Base-by-base conservation (phyloP, 1,140 invertebrate genomes). In the Chironomus tepperi region DNA sequence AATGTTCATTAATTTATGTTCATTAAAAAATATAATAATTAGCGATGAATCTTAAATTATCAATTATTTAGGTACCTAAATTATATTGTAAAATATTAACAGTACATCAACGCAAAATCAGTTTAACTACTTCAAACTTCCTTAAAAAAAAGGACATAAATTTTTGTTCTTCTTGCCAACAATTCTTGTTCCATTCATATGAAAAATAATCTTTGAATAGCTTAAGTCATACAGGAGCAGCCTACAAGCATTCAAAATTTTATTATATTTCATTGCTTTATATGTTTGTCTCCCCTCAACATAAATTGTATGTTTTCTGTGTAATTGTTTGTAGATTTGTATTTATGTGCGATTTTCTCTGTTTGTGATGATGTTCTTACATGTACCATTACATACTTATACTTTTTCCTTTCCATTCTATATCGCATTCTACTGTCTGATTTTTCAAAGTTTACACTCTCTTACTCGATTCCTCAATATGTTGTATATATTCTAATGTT, bases 241-340 rank as follows among this genome's bases (percentile, higher is more conserved):
- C 65, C 65, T 67, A 67, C 43, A 43, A n/a, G n/a, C n/a, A n/a
- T 43, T 12, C 9, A 47, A 47, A 47, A 47, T 47, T 47, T 9
- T 8, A 2, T 47, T 9, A 15, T 16, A 8, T 16, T 18, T 5
- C 2, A 3, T 67, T 16, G 5, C 65, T 67, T 7, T 19, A 10
- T 65, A 5, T 65, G 7, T 18, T 18, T 65, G 7, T 18, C 65
- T 67, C 65, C 18, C n/a, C 65, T 18, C 65, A 67, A 8, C 65
- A 67, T 67, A 67, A 67, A 67, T 67, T 67, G 65, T 67, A 67
- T 67, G 65, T 67, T n/a, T n/a, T 67, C 18, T 67, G 65, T 67
- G 65, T 67, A 67, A 67, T 67, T 67, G 65, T 67, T 67, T 67
- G 65, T 67, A 67, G 65, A 67, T 67, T 67, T 67, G 18, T 67